A percentile compares a stretch with the other conserved stretches of the same genome.
These are phyloP conservation scores for Odontamblyopus lacepedii DNA, from an alignment of 2,797 vertebrate species.

Conservation along the genomic window DNA sequence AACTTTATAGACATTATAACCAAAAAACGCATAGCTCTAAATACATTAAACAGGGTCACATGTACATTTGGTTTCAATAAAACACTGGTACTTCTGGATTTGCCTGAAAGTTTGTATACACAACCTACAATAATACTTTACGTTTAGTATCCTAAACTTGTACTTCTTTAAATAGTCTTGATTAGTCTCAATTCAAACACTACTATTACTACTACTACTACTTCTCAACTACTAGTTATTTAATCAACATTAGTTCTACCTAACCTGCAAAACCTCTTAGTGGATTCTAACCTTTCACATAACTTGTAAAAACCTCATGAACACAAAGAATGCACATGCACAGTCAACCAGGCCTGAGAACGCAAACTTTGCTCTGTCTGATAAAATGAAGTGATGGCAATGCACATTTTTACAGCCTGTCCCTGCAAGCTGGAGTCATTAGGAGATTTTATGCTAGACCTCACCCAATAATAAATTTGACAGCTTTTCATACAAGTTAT, in stretches of 20 bases:
- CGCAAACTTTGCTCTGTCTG: constrained; percentile 54
- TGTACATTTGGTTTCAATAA: no score
- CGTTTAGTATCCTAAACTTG: not conserved
- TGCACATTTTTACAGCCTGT: constrained; percentile 20
- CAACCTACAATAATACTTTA: no score
- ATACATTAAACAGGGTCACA: no score
- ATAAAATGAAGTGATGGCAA: constrained; percentile 57
- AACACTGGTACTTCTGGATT: no score
- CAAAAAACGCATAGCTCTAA: no score
- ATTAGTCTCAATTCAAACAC: not conserved
- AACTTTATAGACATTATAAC: not conserved
- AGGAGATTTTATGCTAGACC: constrained; percentile 19
- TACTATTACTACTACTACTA: no score
- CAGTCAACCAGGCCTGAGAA: constrained; percentile 52
- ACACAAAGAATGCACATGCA: constrained; percentile 53
- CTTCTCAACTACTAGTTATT: not conserved
- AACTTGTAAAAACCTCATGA: constrained; percentile 40
- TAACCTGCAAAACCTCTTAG: not conserved
- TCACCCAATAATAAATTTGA: constrained; percentile 10
- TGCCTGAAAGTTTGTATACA: no score
- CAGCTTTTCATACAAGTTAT: not conserved
- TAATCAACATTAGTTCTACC: not conserved
- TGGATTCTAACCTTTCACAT: not conserved
- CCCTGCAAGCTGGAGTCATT: constrained; percentile 16
- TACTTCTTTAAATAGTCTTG: not conserved